phyloP scores from a whole-genome alignment of 2,113 vertebrate genomes.

The Azemiops feae region DNA sequence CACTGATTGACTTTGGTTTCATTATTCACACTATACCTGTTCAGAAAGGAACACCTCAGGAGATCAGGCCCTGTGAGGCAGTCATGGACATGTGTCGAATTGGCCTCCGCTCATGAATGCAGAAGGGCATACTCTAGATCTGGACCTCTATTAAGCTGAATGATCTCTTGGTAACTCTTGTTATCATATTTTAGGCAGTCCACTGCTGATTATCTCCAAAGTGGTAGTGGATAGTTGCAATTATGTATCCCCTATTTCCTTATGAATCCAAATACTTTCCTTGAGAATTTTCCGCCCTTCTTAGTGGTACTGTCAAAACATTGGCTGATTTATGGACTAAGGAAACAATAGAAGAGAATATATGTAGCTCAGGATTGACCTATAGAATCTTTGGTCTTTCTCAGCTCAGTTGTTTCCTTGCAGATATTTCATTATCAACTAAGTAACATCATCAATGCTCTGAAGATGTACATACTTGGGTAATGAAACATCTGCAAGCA shows the following conservation, averaged over 20 bases:
- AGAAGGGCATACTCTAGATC: background rate
- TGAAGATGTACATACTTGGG: background rate
- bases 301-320: background rate
- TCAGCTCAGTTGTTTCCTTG: background rate
- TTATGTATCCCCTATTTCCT: background rate
- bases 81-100: too few relatives aligned
- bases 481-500: background rate
- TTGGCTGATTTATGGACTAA: background rate
- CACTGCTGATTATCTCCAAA: background rate
- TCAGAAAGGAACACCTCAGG: background rate
- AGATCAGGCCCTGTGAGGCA: background rate
- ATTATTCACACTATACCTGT: background rate
- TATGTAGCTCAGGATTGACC: background rate
- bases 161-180: background rate
- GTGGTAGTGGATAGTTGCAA: background rate
- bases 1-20: too few relatives aligned
- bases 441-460: background rate
- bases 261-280: background rate
- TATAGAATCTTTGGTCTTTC: background rate
- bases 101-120: background rate
- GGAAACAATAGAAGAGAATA: background rate
- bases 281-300: background rate
- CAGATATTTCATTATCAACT: background rate
- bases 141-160: background rate
- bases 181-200: background rate